Percentiles rank a stretch among this genome's conserved stretches.
Conservation (phyloP, 2,888 invertebrate genomes). For the Lasioglossum zephyrum region DNA sequence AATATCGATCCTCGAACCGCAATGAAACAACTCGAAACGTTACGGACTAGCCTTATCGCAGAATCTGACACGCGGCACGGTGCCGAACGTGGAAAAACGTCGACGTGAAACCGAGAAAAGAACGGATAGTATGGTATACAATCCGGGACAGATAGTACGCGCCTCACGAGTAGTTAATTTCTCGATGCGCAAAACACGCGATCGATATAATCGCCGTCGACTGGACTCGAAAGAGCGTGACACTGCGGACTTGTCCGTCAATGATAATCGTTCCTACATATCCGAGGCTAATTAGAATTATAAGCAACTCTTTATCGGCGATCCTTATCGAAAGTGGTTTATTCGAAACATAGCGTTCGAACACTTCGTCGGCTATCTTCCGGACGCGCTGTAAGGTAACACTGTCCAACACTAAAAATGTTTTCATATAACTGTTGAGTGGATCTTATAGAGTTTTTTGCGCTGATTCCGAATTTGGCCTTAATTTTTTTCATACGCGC, state of each 20-base stretch:
- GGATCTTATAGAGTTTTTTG: too few species aligned
- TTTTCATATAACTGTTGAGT: too few species aligned
- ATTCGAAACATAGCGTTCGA: not conserved
- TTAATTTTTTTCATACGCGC: too few species aligned
- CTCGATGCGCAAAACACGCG: not conserved
- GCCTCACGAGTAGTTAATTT: not conserved
- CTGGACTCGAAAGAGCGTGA: not conserved
- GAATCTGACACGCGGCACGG: slow-evolving; percentile 3
- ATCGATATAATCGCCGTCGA: not conserved
- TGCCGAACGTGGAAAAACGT: not conserved
- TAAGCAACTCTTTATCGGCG: slow-evolving; percentile 42
- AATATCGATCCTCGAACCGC: slow-evolving; percentile 18
- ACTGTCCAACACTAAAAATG: too few species aligned
- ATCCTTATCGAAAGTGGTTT: slow-evolving; percentile 31
- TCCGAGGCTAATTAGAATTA: slow-evolving; percentile 56
- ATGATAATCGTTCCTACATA: slow-evolving; percentile 26
- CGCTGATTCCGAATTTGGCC: too few species aligned
- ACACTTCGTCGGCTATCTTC: not conserved
- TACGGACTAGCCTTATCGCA: slow-evolving; percentile 26
- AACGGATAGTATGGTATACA: not conserved
- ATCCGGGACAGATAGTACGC: too few species aligned
- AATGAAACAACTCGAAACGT: not conserved
- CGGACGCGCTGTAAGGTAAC: not conserved
- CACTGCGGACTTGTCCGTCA: slow-evolving; percentile 19
- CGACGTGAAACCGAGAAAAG: not conserved